Evolutionary conservation across 2,888 invertebrate species (phyloP), one percentile per base, ranked within the genome.

Genomic region (Rhopalosiphum nymphaeae): DNA sequence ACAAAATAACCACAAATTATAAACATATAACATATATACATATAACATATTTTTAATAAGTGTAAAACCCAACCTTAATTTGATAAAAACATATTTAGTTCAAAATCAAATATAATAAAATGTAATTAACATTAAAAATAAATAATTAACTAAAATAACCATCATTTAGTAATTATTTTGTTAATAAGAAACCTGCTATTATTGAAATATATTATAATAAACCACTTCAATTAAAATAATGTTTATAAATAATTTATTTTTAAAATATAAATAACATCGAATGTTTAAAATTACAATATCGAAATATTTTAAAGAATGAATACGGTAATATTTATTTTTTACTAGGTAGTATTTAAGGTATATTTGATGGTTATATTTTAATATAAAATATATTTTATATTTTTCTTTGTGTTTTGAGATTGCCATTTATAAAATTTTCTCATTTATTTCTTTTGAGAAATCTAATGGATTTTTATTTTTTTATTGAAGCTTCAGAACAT

Each of bases 401-500:
- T 91, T 84, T 84, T 26, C 10, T 44, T 57, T 10, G 10, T 29
- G 56, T 85, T 91, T 85, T 11, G 21, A 5, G 13, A 11, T 44
- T 21, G 42, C 5, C 13, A 16, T 49, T 26, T 42, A 46, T 44
- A 4, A 36, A n/a, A n/a, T 85, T 85, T 85, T 91, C 85, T 85
- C 57, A 85, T 46, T 78, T 61, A 89, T 91, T 91, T 85, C 29
- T 56, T 16, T 5, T 16, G 7, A 44, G 11, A 91, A 91, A 85
- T 29, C 26, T 53, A 57, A 91, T 91, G 91, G 84, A 85, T 85
- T 91, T 91, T 91, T 26, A 85, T 91, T 49, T 49, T 46, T 91
- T 25, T n/a, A 91, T 44, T 85, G 25, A 11, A 85, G 56, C 16
- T 21, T 44, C 78, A 53, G 4, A 85, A 56, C 11, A 2, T 3